Evolutionary conservation across 2,113 vertebrate species (phyloP), one percentile per base, ranked within the genome.

Genomic region (Periophthalmus modestus): DNA sequence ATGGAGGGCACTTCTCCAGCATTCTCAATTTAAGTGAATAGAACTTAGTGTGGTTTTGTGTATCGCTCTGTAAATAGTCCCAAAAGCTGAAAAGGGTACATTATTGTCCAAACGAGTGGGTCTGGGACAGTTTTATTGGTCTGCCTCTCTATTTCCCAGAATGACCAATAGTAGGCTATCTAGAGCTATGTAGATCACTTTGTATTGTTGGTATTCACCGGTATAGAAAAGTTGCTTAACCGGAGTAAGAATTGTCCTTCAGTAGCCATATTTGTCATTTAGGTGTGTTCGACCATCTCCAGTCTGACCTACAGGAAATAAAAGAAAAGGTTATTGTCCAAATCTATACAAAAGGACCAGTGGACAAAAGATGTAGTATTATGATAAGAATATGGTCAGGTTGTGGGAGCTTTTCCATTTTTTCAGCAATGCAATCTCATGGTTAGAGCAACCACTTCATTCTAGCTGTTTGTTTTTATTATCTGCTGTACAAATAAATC

Each of bases 261-360:
- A 99, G 89, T 98, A 99, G 85, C 97, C 97, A 0, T 95, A 99
- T 86, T 98, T 98, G 66, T 97, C 97, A 80, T 99, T 99, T 18
- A 99, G 95, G 89, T 97, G 95, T 24, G 97, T 98, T 80, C 95
- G 96, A 50, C 97, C 97, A 72, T 99, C 97, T 79, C 97, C 97
- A 0, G 91, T 95, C 89, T 98, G 97, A 91, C 92, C 97, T 99
- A 81, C 34, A 7, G 73, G 21, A 72, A n/a, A 48, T 54, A 80
- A 34, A 55, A 63, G 28, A 52, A 18, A 3, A 58, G 9, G 7
- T 16, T 43, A 24, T 34, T 24, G 14, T 43, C 11, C 28, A 24
- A 5, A 28, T 59, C 2, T 13, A 24, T 28, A 28, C 10, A 59
- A 59, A n/a, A 59, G 28, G 50, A 52, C 15, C 5, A 52, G 39